Percentiles rank a stretch among this genome's conserved stretches.
These are phyloP conservation scores for Ciconia boyciana DNA, from an alignment of 2,113 vertebrate species.

Conservation along the genomic window DNA sequence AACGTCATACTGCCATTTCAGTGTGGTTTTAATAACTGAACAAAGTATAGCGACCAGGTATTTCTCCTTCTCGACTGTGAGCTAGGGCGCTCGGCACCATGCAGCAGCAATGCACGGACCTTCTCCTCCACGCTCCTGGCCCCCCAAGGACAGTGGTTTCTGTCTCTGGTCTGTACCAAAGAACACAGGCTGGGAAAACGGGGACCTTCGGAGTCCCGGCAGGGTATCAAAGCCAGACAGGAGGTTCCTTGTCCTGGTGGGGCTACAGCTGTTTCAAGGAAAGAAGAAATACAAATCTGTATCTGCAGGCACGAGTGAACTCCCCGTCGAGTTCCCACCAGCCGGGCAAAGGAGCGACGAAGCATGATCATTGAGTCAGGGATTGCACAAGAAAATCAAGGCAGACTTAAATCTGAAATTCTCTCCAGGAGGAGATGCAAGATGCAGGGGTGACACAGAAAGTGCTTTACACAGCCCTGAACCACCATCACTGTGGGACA, in stretches of 20 bases:
- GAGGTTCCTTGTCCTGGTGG: not conserved
- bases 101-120: too few relatives aligned
- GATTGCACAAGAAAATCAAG: not conserved
- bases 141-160: not conserved
- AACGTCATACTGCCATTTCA: not conserved
- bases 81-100: fast-evolving
- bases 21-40: not conserved
- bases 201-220: not conserved
- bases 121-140: not conserved
- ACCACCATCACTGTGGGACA: not conserved
- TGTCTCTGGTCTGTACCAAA: not conserved
- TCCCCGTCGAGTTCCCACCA: not conserved
- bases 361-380: not conserved
- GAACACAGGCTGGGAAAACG: not conserved
- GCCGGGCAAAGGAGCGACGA: not conserved
- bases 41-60: fast-evolving
- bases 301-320: not conserved
- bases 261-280: not conserved
- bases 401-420: not conserved
- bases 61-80: not conserved
- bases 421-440: not conserved
- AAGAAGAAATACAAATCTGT: not conserved
- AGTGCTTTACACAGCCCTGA: not conserved
- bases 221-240: fast-evolving
- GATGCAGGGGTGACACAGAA: not conserved